A percentile compares a stretch with the other conserved stretches of the same genome.
Conservation (phyloP, 2,113 vertebrate species). For the Paramisgurnus dabryanus region DNA sequence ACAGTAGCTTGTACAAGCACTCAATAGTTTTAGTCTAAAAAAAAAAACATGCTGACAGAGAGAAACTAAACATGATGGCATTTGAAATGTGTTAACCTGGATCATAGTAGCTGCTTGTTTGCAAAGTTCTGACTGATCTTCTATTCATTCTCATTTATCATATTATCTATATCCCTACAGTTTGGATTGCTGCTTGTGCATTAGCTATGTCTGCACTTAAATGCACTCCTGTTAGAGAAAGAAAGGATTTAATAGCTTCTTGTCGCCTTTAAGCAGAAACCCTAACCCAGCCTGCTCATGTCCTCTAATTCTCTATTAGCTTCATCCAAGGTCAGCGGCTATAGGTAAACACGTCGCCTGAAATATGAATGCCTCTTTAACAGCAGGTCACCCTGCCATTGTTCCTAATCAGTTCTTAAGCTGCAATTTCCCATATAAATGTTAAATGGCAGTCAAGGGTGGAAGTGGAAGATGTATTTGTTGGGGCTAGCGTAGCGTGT, state of each 20-base stretch:
- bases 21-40: neutral
- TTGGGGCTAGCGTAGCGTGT: neutral
- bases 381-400: constrained; percentile 16
- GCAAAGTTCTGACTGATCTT: no score
- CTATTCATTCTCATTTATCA: no score
- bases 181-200: no score
- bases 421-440: constrained; percentile 25
- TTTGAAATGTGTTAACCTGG: no score
- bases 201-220: no score
- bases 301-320: neutral
- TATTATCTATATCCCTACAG: no score
- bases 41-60: neutral
- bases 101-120: no score
- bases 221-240: neutral
- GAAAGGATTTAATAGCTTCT: neutral
- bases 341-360: constrained; percentile 17
- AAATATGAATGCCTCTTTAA: constrained; percentile 28
- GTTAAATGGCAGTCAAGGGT: constrained; percentile 13
- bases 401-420: constrained; percentile 35
- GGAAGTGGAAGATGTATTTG: neutral
- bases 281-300: neutral
- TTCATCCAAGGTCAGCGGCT: constrained; percentile 26
- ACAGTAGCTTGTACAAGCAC: neutral
- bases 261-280: no score
- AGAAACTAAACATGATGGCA: no score